Evolutionary conservation across 2,113 vertebrate genomes (phyloP), one percentile per base, ranked within the genome.

Genomic region (Nasalis larvatus): DNA sequence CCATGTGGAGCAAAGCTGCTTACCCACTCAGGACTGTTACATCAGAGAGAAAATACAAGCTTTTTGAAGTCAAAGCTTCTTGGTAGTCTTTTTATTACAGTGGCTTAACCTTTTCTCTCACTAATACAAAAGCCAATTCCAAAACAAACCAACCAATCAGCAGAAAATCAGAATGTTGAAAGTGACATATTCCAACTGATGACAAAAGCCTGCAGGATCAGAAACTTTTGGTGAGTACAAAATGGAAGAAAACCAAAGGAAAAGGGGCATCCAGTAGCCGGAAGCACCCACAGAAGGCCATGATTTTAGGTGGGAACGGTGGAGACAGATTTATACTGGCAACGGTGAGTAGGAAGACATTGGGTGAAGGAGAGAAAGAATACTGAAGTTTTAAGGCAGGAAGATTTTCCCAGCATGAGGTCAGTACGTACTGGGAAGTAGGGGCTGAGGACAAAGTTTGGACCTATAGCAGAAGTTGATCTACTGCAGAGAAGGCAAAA

Each of bases 261-360:
- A 56, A 63, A 58, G 23, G 42, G 30, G 10, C 42, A 23, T 23
- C 45, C 11, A 14, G 52, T 1, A 20, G 13, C 32, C 20, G 4
- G 56, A 17, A n/a, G 25, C 6, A 3, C 30, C 54, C 21, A 6
- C 3, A 13, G 71, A 78, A 23, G 35, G 40, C n/a, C 13, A 4
- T 1, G 42, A 56, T 4, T 27, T 32, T 4, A 18, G 35, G 47
- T 42, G 56, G 54, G 11, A 6, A 30, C 0, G 1, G 6, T 13
- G 27, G 45, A 54, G 14, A 35, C 5, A 89, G 30, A 40, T 58
- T 16, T 35, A 58, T 17, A 30, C 32, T 54, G 68, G 12, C 2
- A 52, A 83, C 4, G 52, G 58, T 9, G 76, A 42, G 16, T 18
- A 21, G 49, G 42, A 66, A 86, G 88, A 40, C 8, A 16, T 0